Base-by-base conservation (phyloP, 2,113 vertebrate species). In the Hyaena hyaena region DNA sequence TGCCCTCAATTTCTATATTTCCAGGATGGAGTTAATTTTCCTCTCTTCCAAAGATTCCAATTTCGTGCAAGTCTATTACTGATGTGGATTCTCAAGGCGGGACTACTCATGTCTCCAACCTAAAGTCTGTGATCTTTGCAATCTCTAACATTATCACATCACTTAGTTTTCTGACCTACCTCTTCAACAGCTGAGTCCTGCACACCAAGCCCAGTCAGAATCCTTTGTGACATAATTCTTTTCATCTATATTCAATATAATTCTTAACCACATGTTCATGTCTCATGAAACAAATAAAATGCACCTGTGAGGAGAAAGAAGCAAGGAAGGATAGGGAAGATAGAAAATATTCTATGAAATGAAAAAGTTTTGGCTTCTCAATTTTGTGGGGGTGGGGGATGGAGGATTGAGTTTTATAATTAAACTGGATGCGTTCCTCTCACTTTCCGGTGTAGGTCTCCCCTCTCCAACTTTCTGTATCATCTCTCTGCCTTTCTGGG, bases 171-270 rank as follows among this genome's bases (percentile, higher is more conserved):
- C 65, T 93, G 39, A 82, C 24, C 21, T 92, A 33, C 65, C 35
- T 83, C 31, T 81, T 71, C 61, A n/a, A 48, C 10, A 69, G 4
- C 19, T 8, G 50, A 50, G 31, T 65, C 39, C 7, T 6, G 88
- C 2, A 1, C 1, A 19, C 10, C 26, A 14, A 43, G 15, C 23
- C 1, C 1, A 35, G 8, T 71, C 17, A 58, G 4, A 28, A 19
- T 5, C 14, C 16, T 81, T 80, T 39, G 11, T 28, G 43, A 3
- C 1, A 48, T n/a, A 55, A 73, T 77, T 81, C n/a, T 48, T 92
- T 85, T 12, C 5, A 0, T 61, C 15, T 90, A 6, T 15, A 43
- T 33, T 39, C 10, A 53, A 48, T 45, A 9, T 65, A 81, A 83
- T 63, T 87, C n/a, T 17, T 58, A 66, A 50, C 43, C 43, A 50